Evolutionary conservation across 2,888 invertebrate species (phyloP), one percentile per base, ranked within the genome.

Genomic region (Eupelmus urozonus): DNA sequence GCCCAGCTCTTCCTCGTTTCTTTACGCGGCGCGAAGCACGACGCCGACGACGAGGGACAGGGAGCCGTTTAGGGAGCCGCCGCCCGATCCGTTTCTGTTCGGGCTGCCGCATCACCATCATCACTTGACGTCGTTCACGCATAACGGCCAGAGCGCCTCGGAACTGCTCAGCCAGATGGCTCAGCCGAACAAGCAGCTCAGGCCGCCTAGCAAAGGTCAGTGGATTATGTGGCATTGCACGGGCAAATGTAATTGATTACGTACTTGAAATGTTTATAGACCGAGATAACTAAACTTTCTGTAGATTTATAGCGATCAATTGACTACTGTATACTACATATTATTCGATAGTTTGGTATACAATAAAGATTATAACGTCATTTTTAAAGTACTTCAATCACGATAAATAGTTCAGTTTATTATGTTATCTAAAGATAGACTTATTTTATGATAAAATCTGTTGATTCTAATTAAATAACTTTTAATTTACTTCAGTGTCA

Each of bases 31-130:
- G n/a, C 51, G 63, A 0, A 76, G 70, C 57, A 20, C 53, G 16
- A 77, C 66, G 1, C 76, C 76, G 4, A 18, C 57, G 23, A 13
- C 72, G 34, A 45, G 13, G 45, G 16, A 7, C 51, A 34, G 23
- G 7, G 80, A 82, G 62, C 81, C 83, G 76, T 85, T 85, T 74
- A 81, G 84, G n/a, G 84, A 85, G 59, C 84, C 85, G 7, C 82
- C 80, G 60, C 79, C 78, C n/a, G 84, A 84, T 65, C 83, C 82
- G 3, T 82, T 84, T 65, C 82, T 83, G 20, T 80, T 85, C 13
- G 81, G 82, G 25, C 80, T 82, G 40, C 82, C 82, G 51, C 83
- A 83, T 62, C 82, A 82, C 67, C 80, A 79, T 7, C 83, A 82
- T 51, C 83, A 81, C 65, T 81, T 77, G 59, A 82, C 83, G 69